Conservation (phyloP, 2,888 invertebrate genomes). For the Conistra vaccinii region DNA sequence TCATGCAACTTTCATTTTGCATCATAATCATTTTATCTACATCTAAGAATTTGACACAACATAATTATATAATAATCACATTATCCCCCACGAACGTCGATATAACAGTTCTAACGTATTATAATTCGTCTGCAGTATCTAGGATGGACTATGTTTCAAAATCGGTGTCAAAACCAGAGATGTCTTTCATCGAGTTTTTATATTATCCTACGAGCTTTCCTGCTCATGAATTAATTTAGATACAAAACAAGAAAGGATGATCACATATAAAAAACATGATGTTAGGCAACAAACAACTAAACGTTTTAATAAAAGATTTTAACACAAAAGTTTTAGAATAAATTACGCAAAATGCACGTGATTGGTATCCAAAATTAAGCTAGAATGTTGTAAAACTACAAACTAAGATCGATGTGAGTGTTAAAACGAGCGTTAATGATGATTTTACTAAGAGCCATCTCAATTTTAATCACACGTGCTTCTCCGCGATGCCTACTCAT, state of each 20-base stretch:
- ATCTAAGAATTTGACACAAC: conserved; percentile 26
- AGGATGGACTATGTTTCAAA: conserved; percentile 44
- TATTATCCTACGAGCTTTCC: conserved; percentile 23
- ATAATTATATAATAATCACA: conserved; percentile 49
- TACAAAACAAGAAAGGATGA: not conserved
- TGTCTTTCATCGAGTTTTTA: conserved; percentile 13
- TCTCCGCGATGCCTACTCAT: not conserved
- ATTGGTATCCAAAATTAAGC: conserved; percentile 15
- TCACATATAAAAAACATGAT: not conserved
- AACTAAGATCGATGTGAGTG: not conserved
- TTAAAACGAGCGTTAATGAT: not conserved
- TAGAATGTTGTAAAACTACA: conserved; percentile 21
- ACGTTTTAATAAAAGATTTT: not conserved
- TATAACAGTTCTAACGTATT: conserved; percentile 24
- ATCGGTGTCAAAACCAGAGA: conserved; percentile 36
- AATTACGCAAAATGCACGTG: conserved; percentile 15
- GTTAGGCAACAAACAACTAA: conserved; percentile 25
- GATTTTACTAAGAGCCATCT: not conserved
- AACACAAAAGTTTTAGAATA: not conserved
- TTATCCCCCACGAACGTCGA: conserved; percentile 33
- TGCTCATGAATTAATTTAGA: not conserved
- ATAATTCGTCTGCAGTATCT: conserved; percentile 55
- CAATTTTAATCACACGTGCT: conserved; percentile 27
- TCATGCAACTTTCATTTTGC: conserved; percentile 47
- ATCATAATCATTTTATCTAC: conserved; percentile 22